Evolutionary conservation across 2,113 vertebrate genomes (phyloP).

Genomic region (Laticauda colubrina): DNA sequence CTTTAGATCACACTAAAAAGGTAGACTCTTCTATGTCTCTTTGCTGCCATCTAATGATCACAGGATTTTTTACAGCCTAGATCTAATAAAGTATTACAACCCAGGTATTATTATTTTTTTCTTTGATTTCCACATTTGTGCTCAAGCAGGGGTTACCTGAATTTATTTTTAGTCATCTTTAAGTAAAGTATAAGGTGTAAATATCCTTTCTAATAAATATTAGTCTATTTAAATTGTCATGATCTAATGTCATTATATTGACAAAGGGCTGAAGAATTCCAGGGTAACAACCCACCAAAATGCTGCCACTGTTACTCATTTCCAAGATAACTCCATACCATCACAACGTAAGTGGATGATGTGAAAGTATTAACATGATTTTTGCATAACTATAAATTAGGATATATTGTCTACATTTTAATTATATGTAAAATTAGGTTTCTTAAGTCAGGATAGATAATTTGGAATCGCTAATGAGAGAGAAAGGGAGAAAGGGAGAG

Average conservation of each 20-base stretch:
- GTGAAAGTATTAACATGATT: background rate
- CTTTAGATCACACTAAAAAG: background rate
- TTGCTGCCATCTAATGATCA: background rate
- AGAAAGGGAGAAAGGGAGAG: no score
- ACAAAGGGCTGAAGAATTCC: slow-evolving; percentile 5
- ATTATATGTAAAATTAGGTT: background rate
- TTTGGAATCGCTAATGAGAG: background rate
- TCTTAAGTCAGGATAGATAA: background rate
- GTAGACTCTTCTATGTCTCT: background rate
- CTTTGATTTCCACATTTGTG: background rate
- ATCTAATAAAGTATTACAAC: background rate
- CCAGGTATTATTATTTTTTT: background rate
- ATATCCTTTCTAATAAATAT: background rate
- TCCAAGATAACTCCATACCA: background rate
- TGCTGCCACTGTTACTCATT: rapidly evolving
- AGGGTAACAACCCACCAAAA: background rate
- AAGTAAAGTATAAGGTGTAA: background rate
- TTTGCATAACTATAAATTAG: background rate
- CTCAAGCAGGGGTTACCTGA: background rate
- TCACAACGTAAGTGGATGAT: background rate
- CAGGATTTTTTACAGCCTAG: background rate
- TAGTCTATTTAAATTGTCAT: background rate
- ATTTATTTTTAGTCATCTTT: background rate
- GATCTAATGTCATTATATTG: slow-evolving; percentile 28
- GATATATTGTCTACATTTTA: background rate